A percentile compares a stretch with the other conserved stretches of the same genome.
Evolutionary conservation across 35 echinoderm and acorn worm species (phyloP).

Genomic region (Heliocidaris tuberculata): DNA sequence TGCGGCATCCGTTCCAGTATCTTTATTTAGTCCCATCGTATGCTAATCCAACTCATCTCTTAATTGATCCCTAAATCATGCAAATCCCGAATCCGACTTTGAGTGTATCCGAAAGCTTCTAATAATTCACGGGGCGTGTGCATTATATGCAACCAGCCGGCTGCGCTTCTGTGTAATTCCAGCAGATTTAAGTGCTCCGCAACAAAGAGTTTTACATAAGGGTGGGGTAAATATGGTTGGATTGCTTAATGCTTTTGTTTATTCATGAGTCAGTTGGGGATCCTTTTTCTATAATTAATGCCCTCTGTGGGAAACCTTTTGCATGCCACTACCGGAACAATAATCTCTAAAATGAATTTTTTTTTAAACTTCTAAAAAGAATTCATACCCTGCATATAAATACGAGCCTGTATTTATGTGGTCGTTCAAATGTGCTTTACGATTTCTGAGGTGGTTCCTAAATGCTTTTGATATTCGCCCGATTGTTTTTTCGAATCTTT

Average conservation of each 20-base stretch:
- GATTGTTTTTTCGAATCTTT: background rate
- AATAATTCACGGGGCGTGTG: background rate
- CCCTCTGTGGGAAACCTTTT: background rate
- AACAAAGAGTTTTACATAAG: background rate
- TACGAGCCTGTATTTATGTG: background rate
- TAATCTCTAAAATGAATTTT: background rate
- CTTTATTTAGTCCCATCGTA: background rate
- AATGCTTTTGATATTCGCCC: background rate
- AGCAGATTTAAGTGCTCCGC: background rate
- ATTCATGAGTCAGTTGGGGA: background rate
- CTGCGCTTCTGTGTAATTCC: background rate
- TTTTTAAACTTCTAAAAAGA: no score
- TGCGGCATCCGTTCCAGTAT: background rate
- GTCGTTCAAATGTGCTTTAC: background rate
- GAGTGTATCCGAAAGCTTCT: background rate
- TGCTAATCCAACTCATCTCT: background rate
- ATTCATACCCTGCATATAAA: no score
- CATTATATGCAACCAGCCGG: background rate
- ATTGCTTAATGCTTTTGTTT: background rate
- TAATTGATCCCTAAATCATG: slow-evolving; percentile 3
- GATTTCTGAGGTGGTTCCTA: background rate
- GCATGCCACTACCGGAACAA: background rate
- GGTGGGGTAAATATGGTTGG: background rate
- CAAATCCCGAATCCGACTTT: slow-evolving; percentile 4
- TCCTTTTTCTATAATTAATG: background rate